These are phyloP conservation scores for Corythornis madagascariensis DNA, from an alignment of 2,113 vertebrate species.

Conservation along the genomic window DNA sequence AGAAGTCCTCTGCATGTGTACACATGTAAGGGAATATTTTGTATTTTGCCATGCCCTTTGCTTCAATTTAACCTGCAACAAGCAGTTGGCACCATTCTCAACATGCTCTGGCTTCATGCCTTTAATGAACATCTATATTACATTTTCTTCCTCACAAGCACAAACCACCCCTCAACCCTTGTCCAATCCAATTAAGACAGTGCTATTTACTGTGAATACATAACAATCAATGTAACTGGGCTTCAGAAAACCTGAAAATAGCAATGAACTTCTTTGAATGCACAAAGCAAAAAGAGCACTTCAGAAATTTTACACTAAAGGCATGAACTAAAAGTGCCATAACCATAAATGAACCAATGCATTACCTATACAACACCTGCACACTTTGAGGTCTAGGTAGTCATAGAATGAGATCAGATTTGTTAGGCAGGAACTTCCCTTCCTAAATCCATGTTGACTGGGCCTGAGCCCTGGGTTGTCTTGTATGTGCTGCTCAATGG, in stretches of 20 bases:
- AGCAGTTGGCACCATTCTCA: neutral
- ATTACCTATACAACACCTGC: neutral
- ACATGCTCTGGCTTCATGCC: neutral
- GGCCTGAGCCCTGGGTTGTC: no score
- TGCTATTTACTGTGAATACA: neutral
- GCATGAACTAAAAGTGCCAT: neutral
- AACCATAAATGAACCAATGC: neutral
- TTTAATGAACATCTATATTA: neutral
- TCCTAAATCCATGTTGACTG: no score
- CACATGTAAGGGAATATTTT: neutral
- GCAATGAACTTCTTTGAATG: neutral
- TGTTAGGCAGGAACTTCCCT: no score
- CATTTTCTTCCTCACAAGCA: neutral
- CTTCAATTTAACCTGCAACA: neutral
- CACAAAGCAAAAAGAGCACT: neutral
- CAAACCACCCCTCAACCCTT: neutral
- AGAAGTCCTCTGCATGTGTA: neutral
- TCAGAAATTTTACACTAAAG: neutral
- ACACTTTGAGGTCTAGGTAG: neutral
- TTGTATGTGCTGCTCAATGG: no score
- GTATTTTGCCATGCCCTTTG: neutral
- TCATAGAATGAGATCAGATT: no score
- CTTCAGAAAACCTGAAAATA: neutral
- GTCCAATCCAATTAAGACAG: neutral
- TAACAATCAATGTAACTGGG: accelerated